Evolutionary conservation across 2,888 invertebrate genomes (phyloP), one percentile per base, ranked within the genome.

Genomic region (Plagodis pulveraria): DNA sequence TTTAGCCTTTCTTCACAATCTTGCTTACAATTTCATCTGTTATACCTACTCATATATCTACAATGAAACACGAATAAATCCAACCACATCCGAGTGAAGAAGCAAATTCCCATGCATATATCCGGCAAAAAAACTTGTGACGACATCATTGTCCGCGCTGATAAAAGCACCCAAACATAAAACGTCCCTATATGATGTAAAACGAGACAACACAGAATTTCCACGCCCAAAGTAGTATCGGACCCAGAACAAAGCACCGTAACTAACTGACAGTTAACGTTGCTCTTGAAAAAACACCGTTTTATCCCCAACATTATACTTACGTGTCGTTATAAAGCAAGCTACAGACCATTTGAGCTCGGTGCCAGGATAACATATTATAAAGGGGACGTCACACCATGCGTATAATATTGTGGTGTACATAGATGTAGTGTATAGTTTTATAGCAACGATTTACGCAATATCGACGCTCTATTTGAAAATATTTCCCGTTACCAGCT

Each of bases 261-360:
- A 66, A 70, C 71, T 72, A 72, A 76, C 60, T 48, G 67, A 66
- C 70, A 72, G 73, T 72, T 76, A 76, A 65, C 70, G 66, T 66
- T 61, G 65, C 71, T 71, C 67, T 76, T 74, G 77, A 77, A 76
- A 80, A 80, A 75, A 71, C 69, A 69, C 67, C 67, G 63, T 68
- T 67, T 64, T 64, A 63, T 66, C 70, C 74, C 47, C 64, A 46
- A 74, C 76, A 76, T 76, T 73, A 78, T 73, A 76, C 74, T 72
- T 76, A 77, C 73, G 68, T 72, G 76, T 77, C 78, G 78, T 83
- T 84, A 84, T 80, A 84, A 78, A 84, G 75, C 72, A 80, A 71
- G 72, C 71, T 77, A 76, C 81, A 80, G 73, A 72, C 81, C 81
- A 83, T 85, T 85, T 78, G 81, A 78, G 76, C 77, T 65, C 73